These are phyloP conservation scores for Hyla sarda DNA, from an alignment of 2,113 vertebrate genomes.

Conservation along the genomic window DNA sequence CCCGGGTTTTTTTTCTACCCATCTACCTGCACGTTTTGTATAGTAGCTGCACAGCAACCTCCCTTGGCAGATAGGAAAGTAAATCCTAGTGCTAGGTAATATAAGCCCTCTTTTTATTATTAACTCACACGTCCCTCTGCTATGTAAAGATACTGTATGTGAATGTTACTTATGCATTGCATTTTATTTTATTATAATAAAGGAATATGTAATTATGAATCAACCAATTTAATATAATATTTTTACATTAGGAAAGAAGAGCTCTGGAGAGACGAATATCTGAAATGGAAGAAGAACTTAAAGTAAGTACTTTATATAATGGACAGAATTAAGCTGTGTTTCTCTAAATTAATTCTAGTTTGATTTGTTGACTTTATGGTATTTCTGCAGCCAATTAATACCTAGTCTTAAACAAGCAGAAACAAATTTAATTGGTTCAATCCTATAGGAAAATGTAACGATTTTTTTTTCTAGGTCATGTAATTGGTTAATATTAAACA, in stretches of 20 bases:
- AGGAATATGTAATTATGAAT: neutral
- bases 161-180: neutral
- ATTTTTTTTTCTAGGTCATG: no score
- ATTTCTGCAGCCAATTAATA: no score
- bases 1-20: no score
- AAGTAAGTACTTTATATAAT: slow-evolving; percentile 78
- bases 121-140: neutral
- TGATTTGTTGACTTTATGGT: no score
- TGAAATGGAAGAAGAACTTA: slow-evolving; percentile 99
- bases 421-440: no score
- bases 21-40: no score
- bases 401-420: no score
- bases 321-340: neutral
- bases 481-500: no score
- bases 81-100: neutral
- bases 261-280: slow-evolving; percentile 99
- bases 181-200: no score
- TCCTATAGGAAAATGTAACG: no score
- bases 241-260: slow-evolving; percentile 90
- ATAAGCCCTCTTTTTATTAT: neutral
- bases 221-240: slow-evolving; percentile 71
- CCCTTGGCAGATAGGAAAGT: neutral
- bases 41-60: neutral
- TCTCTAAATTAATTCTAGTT: no score
- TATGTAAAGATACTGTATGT: neutral